Percentiles rank a stretch among this genome's conserved stretches.
phyloP scores from a whole-genome alignment of 2,797 vertebrate genomes.

The Malurus leucopterus region DNA sequence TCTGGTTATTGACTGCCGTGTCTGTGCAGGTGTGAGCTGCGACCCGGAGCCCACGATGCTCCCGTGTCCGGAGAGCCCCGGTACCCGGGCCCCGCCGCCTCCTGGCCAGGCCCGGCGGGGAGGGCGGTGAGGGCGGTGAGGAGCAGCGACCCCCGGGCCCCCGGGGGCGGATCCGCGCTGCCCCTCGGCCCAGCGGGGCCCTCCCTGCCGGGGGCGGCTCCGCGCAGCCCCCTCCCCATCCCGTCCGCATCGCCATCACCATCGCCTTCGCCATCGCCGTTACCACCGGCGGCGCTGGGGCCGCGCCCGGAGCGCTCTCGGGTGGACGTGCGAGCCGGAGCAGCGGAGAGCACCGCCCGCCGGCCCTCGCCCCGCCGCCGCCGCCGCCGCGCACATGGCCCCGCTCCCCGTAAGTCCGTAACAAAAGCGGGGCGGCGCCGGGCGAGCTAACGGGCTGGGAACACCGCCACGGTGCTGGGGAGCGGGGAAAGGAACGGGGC shows the following conservation, averaged over 20 bases:
- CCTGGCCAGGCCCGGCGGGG: accelerated
- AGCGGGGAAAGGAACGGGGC: not conserved
- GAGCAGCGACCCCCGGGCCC: not conserved
- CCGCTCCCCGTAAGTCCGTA: not conserved
- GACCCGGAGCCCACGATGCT: too few relatives aligned
- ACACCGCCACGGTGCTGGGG: not conserved
- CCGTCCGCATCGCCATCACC: too few relatives aligned
- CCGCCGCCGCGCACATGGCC: not conserved
- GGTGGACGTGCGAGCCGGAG: not conserved
- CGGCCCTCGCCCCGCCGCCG: not conserved
- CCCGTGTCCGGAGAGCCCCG: not conserved
- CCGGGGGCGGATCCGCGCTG: too few relatives aligned
- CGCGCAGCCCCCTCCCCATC: too few relatives aligned
- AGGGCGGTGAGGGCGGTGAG: accelerated
- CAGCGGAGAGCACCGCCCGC: not conserved
- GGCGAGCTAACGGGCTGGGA: not conserved
- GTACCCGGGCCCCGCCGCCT: not conserved
- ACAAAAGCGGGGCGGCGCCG: not conserved
- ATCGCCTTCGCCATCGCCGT: too few relatives aligned
- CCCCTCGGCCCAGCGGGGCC: too few relatives aligned
- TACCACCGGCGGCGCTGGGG: not conserved
- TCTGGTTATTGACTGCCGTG: accelerated
- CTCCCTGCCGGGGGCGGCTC: not conserved
- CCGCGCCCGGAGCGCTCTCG: not conserved
- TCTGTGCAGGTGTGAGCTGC: accelerated